Evolutionary conservation across 2,113 vertebrate genomes (phyloP).

Genomic region (Elanus axillaris): DNA sequence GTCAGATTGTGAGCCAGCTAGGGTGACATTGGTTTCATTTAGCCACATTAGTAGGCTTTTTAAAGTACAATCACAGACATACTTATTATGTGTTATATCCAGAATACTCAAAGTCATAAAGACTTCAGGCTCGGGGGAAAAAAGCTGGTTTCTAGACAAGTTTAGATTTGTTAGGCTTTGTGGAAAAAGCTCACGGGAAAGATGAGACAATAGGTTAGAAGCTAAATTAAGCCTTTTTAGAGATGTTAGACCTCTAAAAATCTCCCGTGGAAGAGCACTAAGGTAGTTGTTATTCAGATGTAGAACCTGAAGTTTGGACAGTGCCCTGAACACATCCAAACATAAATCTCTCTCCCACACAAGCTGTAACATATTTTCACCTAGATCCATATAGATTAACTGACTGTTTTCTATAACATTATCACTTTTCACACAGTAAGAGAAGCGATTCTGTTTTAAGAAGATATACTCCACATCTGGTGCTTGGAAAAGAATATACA

Average conservation of each 20-base stretch:
- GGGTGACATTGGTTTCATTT: slow-evolving; percentile 71
- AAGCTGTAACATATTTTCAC: slow-evolving; percentile 77
- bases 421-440: slow-evolving; percentile 49
- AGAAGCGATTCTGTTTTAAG: slow-evolving; percentile 76
- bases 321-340: slow-evolving; percentile 78
- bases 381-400: slow-evolving; percentile 78
- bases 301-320: slow-evolving; percentile 71
- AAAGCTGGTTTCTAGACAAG: slow-evolving; percentile 80
- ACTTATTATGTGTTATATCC: slow-evolving; percentile 75
- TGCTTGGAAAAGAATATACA: slow-evolving; percentile 69
- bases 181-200: slow-evolving; percentile 75
- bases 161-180: slow-evolving; percentile 69
- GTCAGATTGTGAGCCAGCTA: slow-evolving; percentile 46
- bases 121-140: slow-evolving; percentile 73
- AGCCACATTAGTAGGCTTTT: slow-evolving; percentile 76
- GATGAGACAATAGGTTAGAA: slow-evolving; percentile 76
- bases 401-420: slow-evolving; percentile 30
- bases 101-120: slow-evolving; percentile 73
- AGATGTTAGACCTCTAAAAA: slow-evolving; percentile 78
- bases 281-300: slow-evolving; percentile 79
- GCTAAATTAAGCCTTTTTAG: slow-evolving; percentile 76
- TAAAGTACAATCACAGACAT: slow-evolving; percentile 82
- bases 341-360: slow-evolving; percentile 77
- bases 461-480: slow-evolving; percentile 58
- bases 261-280: slow-evolving; percentile 70